Evolutionary conservation across 2,113 vertebrate genomes (phyloP).

Genomic region (Ageneiosus marmoratus): DNA sequence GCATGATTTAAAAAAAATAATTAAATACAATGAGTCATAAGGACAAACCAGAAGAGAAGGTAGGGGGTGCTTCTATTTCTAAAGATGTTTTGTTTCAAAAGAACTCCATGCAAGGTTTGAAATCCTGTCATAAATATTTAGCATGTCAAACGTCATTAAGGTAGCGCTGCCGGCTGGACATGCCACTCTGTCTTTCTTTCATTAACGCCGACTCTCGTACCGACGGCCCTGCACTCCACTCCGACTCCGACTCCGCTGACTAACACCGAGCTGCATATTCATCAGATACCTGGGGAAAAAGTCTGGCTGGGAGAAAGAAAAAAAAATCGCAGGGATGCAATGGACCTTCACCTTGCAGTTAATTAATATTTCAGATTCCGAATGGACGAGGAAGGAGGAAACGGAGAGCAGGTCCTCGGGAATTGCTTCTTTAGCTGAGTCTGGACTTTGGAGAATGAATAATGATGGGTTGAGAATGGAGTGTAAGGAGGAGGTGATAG

Average conservation of each 20-base stretch:
- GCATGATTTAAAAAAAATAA: not conserved
- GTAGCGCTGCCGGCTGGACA: conserved; percentile 19
- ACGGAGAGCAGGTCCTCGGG: conserved; percentile 29
- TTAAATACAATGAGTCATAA: not conserved
- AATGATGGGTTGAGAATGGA: conserved; percentile 34
- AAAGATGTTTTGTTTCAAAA: no score
- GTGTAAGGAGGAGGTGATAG: conserved; percentile 3
- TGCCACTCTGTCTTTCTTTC: conserved; percentile 13
- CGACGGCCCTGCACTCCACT: not conserved
- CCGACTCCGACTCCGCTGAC: not conserved
- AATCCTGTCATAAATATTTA: conserved; percentile 13
- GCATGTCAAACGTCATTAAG: conserved; percentile 35
- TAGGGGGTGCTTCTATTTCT: no score
- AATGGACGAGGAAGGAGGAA: conserved; percentile 2
- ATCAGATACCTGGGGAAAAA: conserved; percentile 48
- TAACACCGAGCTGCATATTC: conserved; percentile 40
- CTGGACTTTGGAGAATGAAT: conserved; percentile 45
- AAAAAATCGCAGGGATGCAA: conserved; percentile 21
- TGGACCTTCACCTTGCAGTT: conserved; percentile 43
- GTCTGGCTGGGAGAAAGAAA: conserved; percentile 34
- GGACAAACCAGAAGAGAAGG: not conserved
- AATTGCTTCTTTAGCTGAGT: conserved; percentile 55
- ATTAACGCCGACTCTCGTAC: conserved; percentile 28
- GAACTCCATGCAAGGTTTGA: not conserved
- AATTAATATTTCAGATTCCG: conserved; percentile 59